Percentiles rank a stretch among this genome's conserved stretches.
phyloP scores from a whole-genome alignment of 2,113 vertebrate species.

The Promerops cafer region DNA sequence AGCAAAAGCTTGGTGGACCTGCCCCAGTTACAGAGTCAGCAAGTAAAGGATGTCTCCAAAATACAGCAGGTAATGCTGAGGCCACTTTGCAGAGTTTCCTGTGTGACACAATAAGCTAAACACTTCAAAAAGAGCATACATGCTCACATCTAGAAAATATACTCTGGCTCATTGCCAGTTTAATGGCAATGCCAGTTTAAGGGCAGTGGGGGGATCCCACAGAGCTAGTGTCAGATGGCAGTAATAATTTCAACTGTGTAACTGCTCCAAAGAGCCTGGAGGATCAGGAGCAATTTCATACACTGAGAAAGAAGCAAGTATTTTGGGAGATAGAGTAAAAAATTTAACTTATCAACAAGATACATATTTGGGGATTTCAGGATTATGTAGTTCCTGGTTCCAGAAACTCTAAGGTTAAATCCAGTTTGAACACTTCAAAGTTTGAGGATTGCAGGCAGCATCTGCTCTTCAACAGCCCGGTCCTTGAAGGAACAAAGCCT shows the following conservation, averaged over 20 bases:
- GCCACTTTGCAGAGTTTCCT: background rate
- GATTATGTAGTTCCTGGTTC: background rate
- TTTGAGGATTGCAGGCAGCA: background rate
- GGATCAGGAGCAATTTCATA: background rate
- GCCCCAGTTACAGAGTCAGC: background rate
- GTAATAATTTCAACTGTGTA: background rate
- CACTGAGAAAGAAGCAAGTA: background rate
- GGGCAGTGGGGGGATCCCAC: too few relatives aligned
- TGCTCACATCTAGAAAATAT: background rate
- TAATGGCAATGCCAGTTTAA: background rate
- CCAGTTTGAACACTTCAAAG: background rate
- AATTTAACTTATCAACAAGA: background rate
- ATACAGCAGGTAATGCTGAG: background rate
- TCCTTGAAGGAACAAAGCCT: background rate
- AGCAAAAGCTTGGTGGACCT: background rate
- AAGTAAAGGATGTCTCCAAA: background rate
- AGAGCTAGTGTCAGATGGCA: background rate
- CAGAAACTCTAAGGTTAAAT: background rate
- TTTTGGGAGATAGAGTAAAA: background rate
- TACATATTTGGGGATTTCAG: background rate
- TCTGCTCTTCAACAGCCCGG: background rate
- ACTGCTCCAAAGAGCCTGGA: background rate
- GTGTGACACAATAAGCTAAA: background rate
- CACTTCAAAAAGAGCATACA: background rate
- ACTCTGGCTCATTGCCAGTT: background rate